Conservation (phyloP, 2,113 vertebrate genomes). For the Crotalus tigris region DNA sequence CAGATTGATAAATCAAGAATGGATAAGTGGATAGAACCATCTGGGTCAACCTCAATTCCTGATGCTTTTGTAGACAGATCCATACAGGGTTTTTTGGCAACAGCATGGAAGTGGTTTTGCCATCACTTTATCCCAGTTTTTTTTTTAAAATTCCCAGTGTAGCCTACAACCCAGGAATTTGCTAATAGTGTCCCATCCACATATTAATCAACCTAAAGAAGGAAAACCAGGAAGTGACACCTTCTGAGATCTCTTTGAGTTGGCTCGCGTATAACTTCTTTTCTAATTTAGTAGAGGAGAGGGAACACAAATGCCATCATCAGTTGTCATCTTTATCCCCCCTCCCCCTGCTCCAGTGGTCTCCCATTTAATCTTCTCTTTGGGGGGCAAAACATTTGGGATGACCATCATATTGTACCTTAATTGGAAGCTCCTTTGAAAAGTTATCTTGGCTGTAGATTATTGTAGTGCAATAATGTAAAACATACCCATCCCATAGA, state of each 20-base stretch:
- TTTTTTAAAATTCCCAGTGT: too few relatives aligned
- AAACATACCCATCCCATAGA: background rate
- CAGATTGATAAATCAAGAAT: background rate
- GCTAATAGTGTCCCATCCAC: too few relatives aligned
- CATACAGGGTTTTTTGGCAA: too few relatives aligned
- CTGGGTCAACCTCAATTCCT: too few relatives aligned
- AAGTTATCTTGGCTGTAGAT: background rate
- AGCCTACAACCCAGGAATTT: too few relatives aligned
- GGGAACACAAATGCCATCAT: background rate
- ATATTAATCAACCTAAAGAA: background rate
- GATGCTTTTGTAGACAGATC: too few relatives aligned
- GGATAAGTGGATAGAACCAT: too few relatives aligned
- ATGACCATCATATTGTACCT: background rate
- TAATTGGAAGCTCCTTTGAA: background rate
- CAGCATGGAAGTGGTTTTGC: too few relatives aligned
- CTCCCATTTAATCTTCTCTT: background rate
- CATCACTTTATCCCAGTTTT: too few relatives aligned
- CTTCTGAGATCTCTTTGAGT: background rate
- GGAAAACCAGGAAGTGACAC: too few relatives aligned
- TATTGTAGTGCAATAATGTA: background rate
- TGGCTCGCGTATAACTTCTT: background rate
- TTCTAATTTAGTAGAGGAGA: background rate
- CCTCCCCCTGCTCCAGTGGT: background rate
- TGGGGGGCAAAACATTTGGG: background rate
- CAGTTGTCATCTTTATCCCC: background rate